Conservation (phyloP, 2,113 vertebrate genomes). For the Embiotoca jacksoni region DNA sequence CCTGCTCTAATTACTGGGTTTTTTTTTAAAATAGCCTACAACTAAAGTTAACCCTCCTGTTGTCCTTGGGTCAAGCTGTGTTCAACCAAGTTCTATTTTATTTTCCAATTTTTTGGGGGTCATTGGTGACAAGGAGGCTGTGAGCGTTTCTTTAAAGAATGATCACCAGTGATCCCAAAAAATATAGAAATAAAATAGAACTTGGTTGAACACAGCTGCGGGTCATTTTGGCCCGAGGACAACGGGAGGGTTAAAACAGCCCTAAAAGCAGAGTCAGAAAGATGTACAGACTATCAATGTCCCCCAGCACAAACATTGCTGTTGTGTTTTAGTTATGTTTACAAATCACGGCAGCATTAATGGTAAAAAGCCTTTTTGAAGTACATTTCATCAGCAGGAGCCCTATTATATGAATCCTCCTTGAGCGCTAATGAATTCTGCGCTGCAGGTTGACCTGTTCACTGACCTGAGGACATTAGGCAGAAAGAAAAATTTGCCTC, state of each 20-base stretch:
- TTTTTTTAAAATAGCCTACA: too few relatives aligned
- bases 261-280: slow-evolving; percentile 8
- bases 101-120: too few relatives aligned
- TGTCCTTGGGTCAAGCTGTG: too few relatives aligned
- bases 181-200: too few relatives aligned
- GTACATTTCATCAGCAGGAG: neutral
- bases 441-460: slow-evolving; percentile 6
- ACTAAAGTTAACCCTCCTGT: too few relatives aligned
- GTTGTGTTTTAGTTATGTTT: neutral
- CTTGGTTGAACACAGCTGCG: too few relatives aligned
- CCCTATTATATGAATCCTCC: neutral
- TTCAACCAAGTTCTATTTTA: too few relatives aligned
- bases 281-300: neutral
- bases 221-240: too few relatives aligned
- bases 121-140: too few relatives aligned
- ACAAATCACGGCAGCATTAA: neutral
- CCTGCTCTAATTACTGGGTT: too few relatives aligned
- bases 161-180: too few relatives aligned
- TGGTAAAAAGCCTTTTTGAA: neutral
- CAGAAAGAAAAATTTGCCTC: neutral
- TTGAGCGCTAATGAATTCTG: neutral
- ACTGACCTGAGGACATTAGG: neutral
- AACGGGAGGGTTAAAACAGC: neutral
- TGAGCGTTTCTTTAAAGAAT: too few relatives aligned
- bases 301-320: neutral